phyloP scores from a whole-genome alignment of 2,888 invertebrate genomes.

The Lordiphosa andalusiaca region DNA sequence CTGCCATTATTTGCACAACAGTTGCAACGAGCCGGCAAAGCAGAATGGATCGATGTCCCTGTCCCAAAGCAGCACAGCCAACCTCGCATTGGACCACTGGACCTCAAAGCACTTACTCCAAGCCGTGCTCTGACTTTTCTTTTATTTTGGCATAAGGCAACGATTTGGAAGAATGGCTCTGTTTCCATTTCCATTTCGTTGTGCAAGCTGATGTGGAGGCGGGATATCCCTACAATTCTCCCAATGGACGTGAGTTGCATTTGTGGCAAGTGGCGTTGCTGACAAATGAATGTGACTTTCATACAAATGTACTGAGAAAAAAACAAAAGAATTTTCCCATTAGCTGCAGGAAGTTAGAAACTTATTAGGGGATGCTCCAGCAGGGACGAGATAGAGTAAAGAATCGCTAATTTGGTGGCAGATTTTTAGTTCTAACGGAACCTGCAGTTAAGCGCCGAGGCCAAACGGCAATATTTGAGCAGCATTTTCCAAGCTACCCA shows the following conservation, averaged over 20 bases:
- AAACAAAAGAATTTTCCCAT: constrained; percentile 1
- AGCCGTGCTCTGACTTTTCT: constrained; percentile 41
- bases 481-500: too few species aligned
- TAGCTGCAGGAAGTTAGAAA: too few species aligned
- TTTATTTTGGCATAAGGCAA: constrained; percentile 66
- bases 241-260: constrained; percentile 40
- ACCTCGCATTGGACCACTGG: constrained; percentile 13
- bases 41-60: constrained; percentile 10
- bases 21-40: constrained; percentile 57
- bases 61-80: constrained; percentile 8
- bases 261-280: constrained; percentile 34
- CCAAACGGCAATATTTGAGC: too few species aligned
- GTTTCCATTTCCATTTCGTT: constrained; percentile 31
- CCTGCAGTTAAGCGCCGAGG: too few species aligned
- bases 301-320: constrained; percentile 26
- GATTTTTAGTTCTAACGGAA: too few species aligned
- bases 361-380: too few species aligned
- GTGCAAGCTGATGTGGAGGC: constrained; percentile 7
- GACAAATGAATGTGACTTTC: constrained; percentile 3
- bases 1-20: constrained; percentile 74
- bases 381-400: too few species aligned
- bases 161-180: constrained; percentile 64
- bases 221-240: constrained; percentile 30
- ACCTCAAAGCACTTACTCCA: constrained; percentile 32
- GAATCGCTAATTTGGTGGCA: too few species aligned